phyloP scores from a whole-genome alignment of 1,140 invertebrate genomes.

The Meteorus sp. region DNA sequence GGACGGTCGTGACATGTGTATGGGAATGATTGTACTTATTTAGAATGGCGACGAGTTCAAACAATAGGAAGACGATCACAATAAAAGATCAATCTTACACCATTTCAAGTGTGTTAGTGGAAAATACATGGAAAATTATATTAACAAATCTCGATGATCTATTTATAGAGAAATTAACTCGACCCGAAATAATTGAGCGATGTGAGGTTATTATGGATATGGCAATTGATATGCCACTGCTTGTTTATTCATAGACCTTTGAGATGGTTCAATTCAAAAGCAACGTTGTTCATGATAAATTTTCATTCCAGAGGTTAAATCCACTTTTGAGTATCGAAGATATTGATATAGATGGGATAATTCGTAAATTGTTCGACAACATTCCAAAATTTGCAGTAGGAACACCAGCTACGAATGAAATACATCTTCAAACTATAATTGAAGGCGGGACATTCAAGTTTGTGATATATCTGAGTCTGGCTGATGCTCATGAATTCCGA shows the following conservation, averaged over 20 bases:
- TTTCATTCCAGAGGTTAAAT: slow-evolving; percentile 3
- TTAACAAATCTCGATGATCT: background rate
- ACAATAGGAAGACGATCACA: no score
- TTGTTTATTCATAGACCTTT: background rate
- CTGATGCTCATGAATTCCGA: background rate
- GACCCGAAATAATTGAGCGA: background rate
- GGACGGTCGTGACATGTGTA: no score
- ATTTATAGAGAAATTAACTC: background rate
- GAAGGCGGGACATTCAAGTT: slow-evolving; percentile 2
- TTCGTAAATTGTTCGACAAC: background rate
- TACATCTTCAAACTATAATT: background rate
- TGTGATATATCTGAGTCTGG: background rate
- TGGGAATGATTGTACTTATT: no score
- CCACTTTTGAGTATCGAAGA: slow-evolving; percentile 6
- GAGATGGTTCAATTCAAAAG: no score
- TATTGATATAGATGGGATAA: background rate
- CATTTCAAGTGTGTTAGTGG: background rate
- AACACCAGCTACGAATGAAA: background rate
- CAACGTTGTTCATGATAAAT: background rate
- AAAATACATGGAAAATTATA: slow-evolving; percentile 1
- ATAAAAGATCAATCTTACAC: background rate
- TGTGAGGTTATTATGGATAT: background rate
- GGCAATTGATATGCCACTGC: background rate
- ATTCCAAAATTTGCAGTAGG: background rate
- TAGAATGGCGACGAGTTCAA: no score